Base-by-base conservation (phyloP, 1,140 invertebrate genomes). In the Aphelenchoides besseyi region DNA sequence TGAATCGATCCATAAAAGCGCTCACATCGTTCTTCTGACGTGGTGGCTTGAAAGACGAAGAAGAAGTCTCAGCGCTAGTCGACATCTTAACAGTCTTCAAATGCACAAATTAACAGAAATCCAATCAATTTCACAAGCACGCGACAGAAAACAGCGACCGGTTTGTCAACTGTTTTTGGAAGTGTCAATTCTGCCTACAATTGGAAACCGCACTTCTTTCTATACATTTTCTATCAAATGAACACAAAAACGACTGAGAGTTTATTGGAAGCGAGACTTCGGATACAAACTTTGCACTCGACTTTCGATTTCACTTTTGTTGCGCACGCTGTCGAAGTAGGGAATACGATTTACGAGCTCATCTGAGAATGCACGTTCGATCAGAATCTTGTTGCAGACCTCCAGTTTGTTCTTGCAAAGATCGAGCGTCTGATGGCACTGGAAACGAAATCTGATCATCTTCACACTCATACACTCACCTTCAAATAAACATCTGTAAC, bases 1-100 rank as follows among this genome's bases (percentile, higher is more conserved):
- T 32, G 23, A 73, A 52, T 3, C 71, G 63, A 48, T 62, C 57
- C 37, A 36, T 74, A 29, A 66, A 74, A 29, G 26, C 55, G 5
- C 5, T n/a, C 37, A 41, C 5, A 41, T 41, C 55, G 5, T 59
- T 59, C 55, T 59, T 59, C 18, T 5, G 55, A 8, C 12, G 5
- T 8, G 5, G 5, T 33, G 55, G 23, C 18, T 5, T 8, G 5
- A 23, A 59, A 33, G 5, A 8, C 18, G 55, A 59, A 59, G 55
- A 59, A 33, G 55, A 59, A 5, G 55, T 5, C 37, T 41, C 37
- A 8, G 37, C 37, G n/a, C n/a, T 41, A 41, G 37, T 41, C n/a
- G n/a, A 41, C 5, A 41, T 41, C 5, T 8, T 8, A n/a, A 8
- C n/a, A 41, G 37, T 41, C 5, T 41, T 41, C 37, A 41, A 41